Percentiles rank a stretch among this genome's conserved stretches.
Evolutionary conservation across 2,888 invertebrate genomes (phyloP).

Genomic region (Pachycephus smyrnensis): DNA sequence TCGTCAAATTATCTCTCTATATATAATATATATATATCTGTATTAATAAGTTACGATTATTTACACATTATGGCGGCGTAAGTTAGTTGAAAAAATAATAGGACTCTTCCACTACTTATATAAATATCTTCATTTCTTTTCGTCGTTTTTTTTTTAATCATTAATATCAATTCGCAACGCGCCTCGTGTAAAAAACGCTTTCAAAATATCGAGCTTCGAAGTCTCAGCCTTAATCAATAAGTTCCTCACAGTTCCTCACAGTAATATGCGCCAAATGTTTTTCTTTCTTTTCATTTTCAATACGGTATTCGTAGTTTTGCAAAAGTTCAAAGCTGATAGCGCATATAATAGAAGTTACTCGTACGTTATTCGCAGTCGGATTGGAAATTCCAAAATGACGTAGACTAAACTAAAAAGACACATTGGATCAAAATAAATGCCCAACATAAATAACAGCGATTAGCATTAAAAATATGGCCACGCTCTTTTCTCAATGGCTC

Average conservation of each 20-base stretch:
- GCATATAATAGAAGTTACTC: background rate
- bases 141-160: constrained; percentile 2
- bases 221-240: background rate
- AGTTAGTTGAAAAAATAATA: constrained; percentile 32
- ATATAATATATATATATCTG: background rate
- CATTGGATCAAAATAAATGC: background rate
- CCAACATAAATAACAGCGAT: background rate
- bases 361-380: background rate
- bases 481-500: background rate
- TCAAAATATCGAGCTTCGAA: background rate
- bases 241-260: background rate
- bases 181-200: constrained; percentile 6
- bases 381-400: background rate
- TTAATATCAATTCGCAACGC: constrained; percentile 7
- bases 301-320: background rate
- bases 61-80: constrained; percentile 35
- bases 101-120: constrained; percentile 26
- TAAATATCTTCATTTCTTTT: constrained; percentile 11
- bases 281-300: background rate
- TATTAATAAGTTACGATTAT: constrained; percentile 30
- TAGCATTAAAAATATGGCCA: background rate
- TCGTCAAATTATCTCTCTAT: background rate
- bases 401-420: background rate
- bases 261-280: background rate
- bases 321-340: background rate